phyloP scores from a whole-genome alignment of 2,888 invertebrate species.

The Mythimna pallens region DNA sequence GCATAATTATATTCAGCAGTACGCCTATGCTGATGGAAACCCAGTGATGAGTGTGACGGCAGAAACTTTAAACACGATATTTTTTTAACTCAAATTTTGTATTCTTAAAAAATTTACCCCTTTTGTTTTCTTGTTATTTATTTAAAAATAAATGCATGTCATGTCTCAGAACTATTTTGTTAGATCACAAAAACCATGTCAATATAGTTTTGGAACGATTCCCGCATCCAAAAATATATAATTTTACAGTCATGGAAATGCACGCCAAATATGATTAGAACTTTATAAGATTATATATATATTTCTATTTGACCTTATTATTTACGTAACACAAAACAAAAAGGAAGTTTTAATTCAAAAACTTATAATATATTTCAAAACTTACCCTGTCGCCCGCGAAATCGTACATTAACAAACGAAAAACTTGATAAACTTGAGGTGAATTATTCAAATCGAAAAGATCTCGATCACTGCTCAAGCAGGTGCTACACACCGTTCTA shows the following conservation, averaged over 20 bases:
- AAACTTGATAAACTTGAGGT: slow-evolving; percentile 79
- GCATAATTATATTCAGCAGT: too few relatives aligned
- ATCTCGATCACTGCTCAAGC: slow-evolving; percentile 83
- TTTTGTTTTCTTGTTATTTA: neutral
- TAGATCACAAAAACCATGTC: neutral
- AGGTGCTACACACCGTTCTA: slow-evolving; percentile 81
- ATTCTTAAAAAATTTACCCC: too few relatives aligned
- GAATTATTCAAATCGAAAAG: slow-evolving; percentile 78
- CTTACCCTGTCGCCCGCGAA: slow-evolving; percentile 85
- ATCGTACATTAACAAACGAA: slow-evolving; percentile 84
- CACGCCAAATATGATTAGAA: neutral
- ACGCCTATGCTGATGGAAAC: too few relatives aligned
- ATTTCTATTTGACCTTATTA: slow-evolving; percentile 39
- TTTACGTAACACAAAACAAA: slow-evolving; percentile 60
- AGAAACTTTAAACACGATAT: too few relatives aligned
- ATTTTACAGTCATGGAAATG: neutral
- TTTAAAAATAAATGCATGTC: neutral
- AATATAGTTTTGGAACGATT: neutral
- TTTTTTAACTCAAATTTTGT: too few relatives aligned
- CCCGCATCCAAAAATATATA: neutral
- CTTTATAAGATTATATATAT: neutral
- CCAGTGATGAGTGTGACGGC: too few relatives aligned
- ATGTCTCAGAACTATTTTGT: slow-evolving; percentile 10
- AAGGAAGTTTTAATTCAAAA: neutral
- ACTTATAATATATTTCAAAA: slow-evolving; percentile 57